These are phyloP conservation scores for Stegodyphus dumicola DNA, from an alignment of 1,140 invertebrate species.

Conservation along the genomic window DNA sequence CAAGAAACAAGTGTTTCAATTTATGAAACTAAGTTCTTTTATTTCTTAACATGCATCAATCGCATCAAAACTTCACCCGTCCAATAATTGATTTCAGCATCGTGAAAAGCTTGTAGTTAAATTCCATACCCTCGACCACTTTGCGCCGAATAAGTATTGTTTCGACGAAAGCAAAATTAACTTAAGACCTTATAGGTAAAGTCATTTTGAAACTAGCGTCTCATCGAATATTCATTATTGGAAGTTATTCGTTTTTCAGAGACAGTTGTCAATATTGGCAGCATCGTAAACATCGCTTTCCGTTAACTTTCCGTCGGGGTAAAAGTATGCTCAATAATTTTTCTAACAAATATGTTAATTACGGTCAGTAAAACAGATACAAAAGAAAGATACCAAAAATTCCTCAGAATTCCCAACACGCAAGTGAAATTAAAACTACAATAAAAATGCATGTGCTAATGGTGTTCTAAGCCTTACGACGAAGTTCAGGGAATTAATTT, in stretches of 20 bases:
- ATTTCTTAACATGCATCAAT: no score
- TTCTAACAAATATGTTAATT: constrained; percentile 42
- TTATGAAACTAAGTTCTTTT: no score
- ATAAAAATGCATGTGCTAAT: no score
- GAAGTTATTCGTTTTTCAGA: constrained; percentile 57
- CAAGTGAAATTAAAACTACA: background rate
- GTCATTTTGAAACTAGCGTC: constrained; percentile 54
- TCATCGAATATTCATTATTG: constrained; percentile 58
- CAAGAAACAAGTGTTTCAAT: no score
- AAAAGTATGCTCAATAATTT: constrained; percentile 1
- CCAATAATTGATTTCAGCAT: no score
- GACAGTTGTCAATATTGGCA: constrained; percentile 45
- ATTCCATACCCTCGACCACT: no score
- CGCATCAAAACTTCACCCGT: no score
- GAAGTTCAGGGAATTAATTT: no score
- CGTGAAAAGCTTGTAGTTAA: no score
- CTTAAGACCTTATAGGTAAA: constrained; percentile 56
- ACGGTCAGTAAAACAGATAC: constrained; percentile 29
- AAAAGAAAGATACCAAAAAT: background rate
- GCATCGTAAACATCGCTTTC: constrained; percentile 32
- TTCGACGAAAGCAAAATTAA: no score
- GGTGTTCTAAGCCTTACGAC: no score
- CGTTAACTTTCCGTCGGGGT: constrained; percentile 28
- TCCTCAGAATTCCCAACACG: background rate
- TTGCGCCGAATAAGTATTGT: no score